These are phyloP conservation scores for Lysandra coridon DNA, from an alignment of 2,888 invertebrate genomes.

Conservation along the genomic window DNA sequence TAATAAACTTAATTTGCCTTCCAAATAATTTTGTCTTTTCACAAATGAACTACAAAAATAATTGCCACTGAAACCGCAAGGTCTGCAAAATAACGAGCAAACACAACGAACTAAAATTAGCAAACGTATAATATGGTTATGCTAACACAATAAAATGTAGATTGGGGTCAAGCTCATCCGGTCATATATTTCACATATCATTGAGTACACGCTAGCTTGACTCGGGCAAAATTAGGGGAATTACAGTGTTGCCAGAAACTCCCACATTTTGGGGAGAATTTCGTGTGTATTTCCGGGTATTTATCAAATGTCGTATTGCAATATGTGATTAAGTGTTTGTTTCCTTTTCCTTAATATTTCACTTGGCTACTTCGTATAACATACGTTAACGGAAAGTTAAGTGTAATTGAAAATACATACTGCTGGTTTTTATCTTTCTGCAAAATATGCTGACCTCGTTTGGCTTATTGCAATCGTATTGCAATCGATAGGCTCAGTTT, in stretches of 20 bases:
- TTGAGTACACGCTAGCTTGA: constrained; percentile 44
- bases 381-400: neutral
- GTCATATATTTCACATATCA: constrained; percentile 43
- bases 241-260: constrained; percentile 46
- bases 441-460: no score
- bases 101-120: constrained; percentile 3
- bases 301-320: constrained; percentile 24
- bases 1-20: neutral
- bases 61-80: neutral
- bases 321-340: constrained; percentile 21
- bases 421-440: neutral
- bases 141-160: constrained; percentile 31
- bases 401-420: neutral
- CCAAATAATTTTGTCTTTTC: neutral
- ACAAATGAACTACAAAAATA: neutral
- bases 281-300: constrained; percentile 20
- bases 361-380: neutral
- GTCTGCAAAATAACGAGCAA: constrained; percentile 7
- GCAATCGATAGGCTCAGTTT: no score
- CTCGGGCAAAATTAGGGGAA: constrained; percentile 48
- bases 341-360: constrained; percentile 22
- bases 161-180: constrained; percentile 29
- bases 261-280: constrained; percentile 30
- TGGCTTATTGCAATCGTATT: no score
- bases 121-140: constrained; percentile 28